A percentile compares a stretch with the other conserved stretches of the same genome.
Conservation (phyloP, 2,888 invertebrate genomes). For the Bembecia ichneumoniformis region DNA sequence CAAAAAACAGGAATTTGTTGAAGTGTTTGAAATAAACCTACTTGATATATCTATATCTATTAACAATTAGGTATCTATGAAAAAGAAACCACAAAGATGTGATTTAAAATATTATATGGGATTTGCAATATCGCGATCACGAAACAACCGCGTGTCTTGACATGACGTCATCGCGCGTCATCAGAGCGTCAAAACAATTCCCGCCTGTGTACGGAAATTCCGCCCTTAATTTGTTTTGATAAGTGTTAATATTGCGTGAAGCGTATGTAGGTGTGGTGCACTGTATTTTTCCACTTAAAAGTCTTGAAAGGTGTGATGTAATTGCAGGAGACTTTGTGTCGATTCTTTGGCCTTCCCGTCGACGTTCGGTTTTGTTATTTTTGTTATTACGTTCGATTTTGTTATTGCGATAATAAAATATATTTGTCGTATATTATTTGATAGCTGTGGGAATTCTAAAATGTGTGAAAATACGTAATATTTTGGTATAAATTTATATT, state of each 20-base stretch:
- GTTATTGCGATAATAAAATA: neutral
- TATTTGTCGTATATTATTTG: no score
- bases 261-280: neutral
- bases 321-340: neutral
- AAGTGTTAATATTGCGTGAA: neutral
- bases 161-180: slow-evolving; percentile 57
- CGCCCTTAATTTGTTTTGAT: neutral
- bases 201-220: neutral
- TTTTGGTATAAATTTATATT: no score
- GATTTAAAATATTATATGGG: no score
- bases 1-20: no score
- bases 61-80: no score
- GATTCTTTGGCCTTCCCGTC: no score
- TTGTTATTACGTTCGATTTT: neutral
- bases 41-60: no score
- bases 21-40: no score
- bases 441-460: no score
- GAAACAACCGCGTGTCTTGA: neutral
- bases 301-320: neutral
- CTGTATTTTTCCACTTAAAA: slow-evolving; percentile 1
- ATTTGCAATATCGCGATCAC: neutral
- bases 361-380: neutral
- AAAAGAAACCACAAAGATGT: no score
- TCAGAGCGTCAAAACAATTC: slow-evolving; percentile 25
- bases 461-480: no score